These are phyloP conservation scores for Ypsolopha scabrella DNA, from an alignment of 2,888 invertebrate species.

Conservation along the genomic window DNA sequence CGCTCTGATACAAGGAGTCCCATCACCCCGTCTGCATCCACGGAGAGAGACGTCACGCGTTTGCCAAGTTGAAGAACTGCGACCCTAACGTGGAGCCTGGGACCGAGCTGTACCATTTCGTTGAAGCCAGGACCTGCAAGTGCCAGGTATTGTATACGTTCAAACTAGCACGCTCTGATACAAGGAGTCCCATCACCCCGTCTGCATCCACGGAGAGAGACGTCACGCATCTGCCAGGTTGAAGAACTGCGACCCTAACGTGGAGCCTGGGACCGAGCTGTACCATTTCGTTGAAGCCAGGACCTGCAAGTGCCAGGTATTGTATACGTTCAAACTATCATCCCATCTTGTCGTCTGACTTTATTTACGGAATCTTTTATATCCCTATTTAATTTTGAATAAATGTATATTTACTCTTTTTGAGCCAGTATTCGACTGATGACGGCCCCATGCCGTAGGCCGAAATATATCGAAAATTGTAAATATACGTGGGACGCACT, in stretches of 20 bases:
- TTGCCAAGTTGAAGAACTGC: constrained; percentile 77
- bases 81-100: constrained; percentile 79
- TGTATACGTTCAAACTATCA: constrained; percentile 80
- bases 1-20: constrained; percentile 86
- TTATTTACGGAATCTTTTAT: too few relatives aligned
- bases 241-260: constrained; percentile 81
- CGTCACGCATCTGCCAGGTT: constrained; percentile 75
- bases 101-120: constrained; percentile 79
- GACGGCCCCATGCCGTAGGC: too few relatives aligned
- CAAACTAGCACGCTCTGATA: constrained; percentile 90
- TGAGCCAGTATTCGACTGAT: too few relatives aligned
- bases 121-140: constrained; percentile 82
- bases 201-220: constrained; percentile 83
- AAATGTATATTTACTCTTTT: too few relatives aligned
- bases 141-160: constrained; percentile 66
- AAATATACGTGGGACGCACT: too few relatives aligned
- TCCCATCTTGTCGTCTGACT: constrained; percentile 89
- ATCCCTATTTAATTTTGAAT: too few relatives aligned
- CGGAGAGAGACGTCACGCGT: constrained; percentile 74
- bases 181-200: constrained; percentile 87
- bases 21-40: constrained; percentile 90
- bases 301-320: constrained; percentile 78
- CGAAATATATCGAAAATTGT: too few relatives aligned
- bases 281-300: constrained; percentile 85
- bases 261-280: constrained; percentile 74